phyloP scores from a whole-genome alignment of 2,113 vertebrate species.

The Xiphophorus hellerii region DNA sequence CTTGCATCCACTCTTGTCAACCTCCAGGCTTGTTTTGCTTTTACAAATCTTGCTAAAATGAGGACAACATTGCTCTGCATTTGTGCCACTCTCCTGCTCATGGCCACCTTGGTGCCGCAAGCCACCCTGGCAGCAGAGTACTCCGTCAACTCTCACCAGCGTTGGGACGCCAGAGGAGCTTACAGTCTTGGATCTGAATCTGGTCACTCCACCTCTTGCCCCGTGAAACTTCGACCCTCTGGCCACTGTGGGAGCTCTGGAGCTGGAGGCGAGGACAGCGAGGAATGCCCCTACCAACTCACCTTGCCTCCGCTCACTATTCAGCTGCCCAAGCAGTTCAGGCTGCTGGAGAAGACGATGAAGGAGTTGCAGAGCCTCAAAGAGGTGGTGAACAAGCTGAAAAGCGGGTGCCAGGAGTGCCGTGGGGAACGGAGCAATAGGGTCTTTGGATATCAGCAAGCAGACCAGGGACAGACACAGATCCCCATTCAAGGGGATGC shows the following conservation, averaged over 20 bases:
- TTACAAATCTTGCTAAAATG: conserved; percentile 75
- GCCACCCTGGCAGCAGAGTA: conserved; percentile 59
- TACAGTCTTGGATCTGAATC: conserved; percentile 49
- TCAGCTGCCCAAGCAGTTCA: conserved; percentile 89
- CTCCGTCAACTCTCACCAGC: conserved; percentile 63
- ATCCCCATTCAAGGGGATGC: conserved; percentile 41
- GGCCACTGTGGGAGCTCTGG: conserved; percentile 81
- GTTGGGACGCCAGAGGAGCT: conserved; percentile 66
- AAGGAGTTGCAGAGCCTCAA: conserved; percentile 90
- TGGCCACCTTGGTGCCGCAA: conserved; percentile 57
- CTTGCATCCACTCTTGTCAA: conserved; percentile 10
- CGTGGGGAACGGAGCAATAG: conserved; percentile 80
- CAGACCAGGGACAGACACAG: conserved; percentile 62
- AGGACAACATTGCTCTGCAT: conserved; percentile 72
- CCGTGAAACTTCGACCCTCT: conserved; percentile 84
- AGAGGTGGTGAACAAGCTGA: conserved; percentile 87
- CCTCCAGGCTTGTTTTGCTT: conserved; percentile 25
- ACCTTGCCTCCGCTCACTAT: conserved; percentile 89
- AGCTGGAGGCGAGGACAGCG: conserved; percentile 69
- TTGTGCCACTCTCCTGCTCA: conserved; percentile 76
- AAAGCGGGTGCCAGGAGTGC: conserved; percentile 87
- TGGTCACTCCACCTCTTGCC: conserved; percentile 70
- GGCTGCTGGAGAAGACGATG: conserved; percentile 87
- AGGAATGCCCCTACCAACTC: conserved; percentile 89
- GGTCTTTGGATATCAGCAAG: conserved; percentile 72